Base-by-base conservation (phyloP, 2,797 vertebrate genomes). In the Hippoglossus hippoglossus region DNA sequence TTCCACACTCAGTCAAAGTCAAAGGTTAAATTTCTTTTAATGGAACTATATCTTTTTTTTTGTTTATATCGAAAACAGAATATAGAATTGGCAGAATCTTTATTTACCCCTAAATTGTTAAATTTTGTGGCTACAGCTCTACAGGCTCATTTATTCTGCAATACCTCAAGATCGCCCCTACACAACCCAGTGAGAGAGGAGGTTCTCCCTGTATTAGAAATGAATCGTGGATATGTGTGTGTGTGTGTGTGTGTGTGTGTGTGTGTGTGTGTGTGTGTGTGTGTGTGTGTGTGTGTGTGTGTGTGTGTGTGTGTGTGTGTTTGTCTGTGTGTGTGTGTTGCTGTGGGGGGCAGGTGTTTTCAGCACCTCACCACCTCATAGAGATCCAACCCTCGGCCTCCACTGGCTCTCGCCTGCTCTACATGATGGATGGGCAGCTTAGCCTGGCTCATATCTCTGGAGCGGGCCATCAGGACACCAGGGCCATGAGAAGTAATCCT, bases 401-500 rank as follows among this genome's bases (percentile, higher is more conserved):
- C 66, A 22, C 49, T 51, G 44, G 44, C 16, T 24, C 25, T 46
- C 13, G 21, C n/a, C 59, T 15, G 62, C 66, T 63, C 53, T 39
- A 70, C 19, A 9, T 62, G 49, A 81, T 61, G 64, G 71, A 78
- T 36, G 64, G 54, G 34, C 62, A 72, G 87, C 75, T 85, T 79
- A 83, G 68, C 10, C 24, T 50, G 66, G 73, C 64, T 73, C 56
- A 47, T 71, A 52, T 81, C 79, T 78, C 31, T 79, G 75, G 3
- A 61, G 83, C 69, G 51, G 51, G 63, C 71, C 82, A 80, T 78
- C 78, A 16, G 84, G 70, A 82, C 75, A 56, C 71, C 72, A 31
- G 60, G 41, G 57, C 63, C 79, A 49, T 82, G 83, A 71, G 76
- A 79, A 88, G 86, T 92, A 93, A 91, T 92, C 93, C 84, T 58